Evolutionary conservation across 2,113 vertebrate species (phyloP).

Genomic region (Ursus arctos): DNA sequence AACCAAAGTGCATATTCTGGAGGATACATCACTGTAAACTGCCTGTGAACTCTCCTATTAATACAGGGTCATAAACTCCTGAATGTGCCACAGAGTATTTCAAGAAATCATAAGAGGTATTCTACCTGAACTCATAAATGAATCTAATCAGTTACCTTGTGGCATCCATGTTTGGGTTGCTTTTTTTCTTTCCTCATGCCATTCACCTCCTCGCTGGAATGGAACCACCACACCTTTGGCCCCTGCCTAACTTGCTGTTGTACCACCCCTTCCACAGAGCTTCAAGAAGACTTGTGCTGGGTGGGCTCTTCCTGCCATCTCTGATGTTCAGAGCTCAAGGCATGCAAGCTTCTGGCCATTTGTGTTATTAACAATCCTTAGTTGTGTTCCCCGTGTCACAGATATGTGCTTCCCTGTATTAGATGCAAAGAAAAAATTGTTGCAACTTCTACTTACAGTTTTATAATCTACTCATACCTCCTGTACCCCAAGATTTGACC

Average conservation of each 20-base stretch:
- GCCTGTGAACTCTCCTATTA: neutral
- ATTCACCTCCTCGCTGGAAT: too few species aligned
- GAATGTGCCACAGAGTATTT: neutral
- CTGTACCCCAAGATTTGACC: neutral
- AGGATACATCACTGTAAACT: neutral
- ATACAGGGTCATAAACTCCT: neutral
- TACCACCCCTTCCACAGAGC: too few species aligned
- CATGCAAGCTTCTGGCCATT: neutral
- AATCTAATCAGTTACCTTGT: neutral
- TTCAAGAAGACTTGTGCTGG: neutral
- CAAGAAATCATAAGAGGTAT: neutral
- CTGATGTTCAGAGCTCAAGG: neutral
- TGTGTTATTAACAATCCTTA: neutral
- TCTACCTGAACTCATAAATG: neutral
- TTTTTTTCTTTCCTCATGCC: neutral
- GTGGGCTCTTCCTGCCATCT: neutral
- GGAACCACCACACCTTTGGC: neutral
- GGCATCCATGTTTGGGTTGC: neutral
- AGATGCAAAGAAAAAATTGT: neutral
- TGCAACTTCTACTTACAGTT: neutral
- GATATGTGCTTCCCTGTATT: neutral
- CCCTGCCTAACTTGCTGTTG: neutral
- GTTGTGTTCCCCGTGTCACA: neutral
- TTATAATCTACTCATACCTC: neutral
- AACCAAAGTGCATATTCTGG: neutral